These are phyloP conservation scores for Corapipo altera DNA, from an alignment of 2,113 vertebrate genomes.

Conservation along the genomic window DNA sequence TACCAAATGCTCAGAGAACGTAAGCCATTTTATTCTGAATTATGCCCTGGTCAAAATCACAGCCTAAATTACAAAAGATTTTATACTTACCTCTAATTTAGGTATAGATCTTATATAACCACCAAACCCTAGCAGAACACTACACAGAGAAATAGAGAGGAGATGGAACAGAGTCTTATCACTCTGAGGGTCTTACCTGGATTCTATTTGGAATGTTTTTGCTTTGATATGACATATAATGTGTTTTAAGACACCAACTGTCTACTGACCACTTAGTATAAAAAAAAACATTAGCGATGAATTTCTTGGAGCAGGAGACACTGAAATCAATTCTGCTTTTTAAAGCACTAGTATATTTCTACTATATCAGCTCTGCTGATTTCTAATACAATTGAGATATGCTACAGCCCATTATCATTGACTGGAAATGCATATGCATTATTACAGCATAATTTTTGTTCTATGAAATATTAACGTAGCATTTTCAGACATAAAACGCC, in stretches of 20 bases:
- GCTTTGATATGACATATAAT: neutral
- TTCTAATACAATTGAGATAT: neutral
- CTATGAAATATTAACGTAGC: neutral
- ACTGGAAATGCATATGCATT: neutral
- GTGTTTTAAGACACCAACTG: neutral
- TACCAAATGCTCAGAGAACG: neutral
- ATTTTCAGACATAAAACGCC: neutral
- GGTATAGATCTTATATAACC: neutral
- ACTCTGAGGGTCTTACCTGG: neutral
- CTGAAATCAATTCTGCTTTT: neutral
- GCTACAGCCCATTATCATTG: neutral
- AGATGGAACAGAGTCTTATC: neutral
- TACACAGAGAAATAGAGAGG: neutral
- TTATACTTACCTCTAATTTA: neutral
- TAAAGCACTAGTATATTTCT: neutral
- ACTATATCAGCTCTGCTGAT: neutral
- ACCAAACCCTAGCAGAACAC: neutral
- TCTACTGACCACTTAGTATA: neutral
- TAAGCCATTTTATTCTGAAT: neutral
- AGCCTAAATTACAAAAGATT: neutral
- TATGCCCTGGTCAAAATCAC: neutral
- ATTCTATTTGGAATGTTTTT: neutral
- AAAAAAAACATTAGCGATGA: neutral
- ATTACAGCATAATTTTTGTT: neutral
- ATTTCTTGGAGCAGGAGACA: neutral